Evolutionary conservation across 1,140 invertebrate genomes (phyloP).

Genomic region (Philopotamus ludificatus): DNA sequence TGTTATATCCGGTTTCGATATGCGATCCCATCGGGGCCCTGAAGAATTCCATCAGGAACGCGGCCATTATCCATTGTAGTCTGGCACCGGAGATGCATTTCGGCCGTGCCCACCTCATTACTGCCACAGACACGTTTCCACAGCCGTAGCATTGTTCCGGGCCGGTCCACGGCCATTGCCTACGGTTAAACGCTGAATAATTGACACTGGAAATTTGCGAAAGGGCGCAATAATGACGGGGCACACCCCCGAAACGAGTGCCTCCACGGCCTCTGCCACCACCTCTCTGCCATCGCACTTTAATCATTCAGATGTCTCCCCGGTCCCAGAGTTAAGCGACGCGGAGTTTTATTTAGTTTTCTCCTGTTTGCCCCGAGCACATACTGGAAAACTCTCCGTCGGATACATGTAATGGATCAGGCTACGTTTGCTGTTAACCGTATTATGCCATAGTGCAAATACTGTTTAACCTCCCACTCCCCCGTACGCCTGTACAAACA

Average conservation of each 20-base stretch:
- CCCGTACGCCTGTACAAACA: too few relatives aligned
- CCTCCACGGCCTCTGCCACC: not conserved
- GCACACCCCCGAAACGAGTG: not conserved
- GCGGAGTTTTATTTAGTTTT: not conserved
- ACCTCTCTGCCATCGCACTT: constrained; percentile 6
- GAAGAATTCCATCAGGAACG: too few relatives aligned
- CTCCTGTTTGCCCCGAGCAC: not conserved
- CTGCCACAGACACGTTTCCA: not conserved
- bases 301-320: constrained; percentile 34
- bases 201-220: constrained; percentile 32
- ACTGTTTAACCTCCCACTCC: too few relatives aligned
- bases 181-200: constrained; percentile 38
- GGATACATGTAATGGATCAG: not conserved
- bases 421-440: not conserved
- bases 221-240: constrained; percentile 27
- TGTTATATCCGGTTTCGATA: too few relatives aligned
- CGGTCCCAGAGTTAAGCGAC: not conserved
- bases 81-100: not conserved
- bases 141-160: not conserved
- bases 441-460: not conserved
- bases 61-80: too few relatives aligned
- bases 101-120: not conserved
- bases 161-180: not conserved
- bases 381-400: not conserved
- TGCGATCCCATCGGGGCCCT: too few relatives aligned